phyloP scores from a whole-genome alignment of 2,113 vertebrate species.

The Rhipidura dahli region DNA sequence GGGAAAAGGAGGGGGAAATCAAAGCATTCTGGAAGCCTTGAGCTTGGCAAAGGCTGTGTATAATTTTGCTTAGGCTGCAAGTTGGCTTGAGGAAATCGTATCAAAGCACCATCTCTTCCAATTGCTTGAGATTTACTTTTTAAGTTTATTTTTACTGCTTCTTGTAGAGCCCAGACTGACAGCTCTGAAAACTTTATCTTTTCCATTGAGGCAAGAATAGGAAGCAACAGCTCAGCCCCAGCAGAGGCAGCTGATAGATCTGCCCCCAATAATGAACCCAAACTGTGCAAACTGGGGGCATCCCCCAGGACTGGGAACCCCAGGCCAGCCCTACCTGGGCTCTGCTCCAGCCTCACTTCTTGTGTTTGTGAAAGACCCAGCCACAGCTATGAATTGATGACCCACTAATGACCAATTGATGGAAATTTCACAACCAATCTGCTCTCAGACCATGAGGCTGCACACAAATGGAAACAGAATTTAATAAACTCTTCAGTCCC shows the following conservation, averaged over 20 bases:
- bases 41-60: not conserved
- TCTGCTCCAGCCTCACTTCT: not conserved
- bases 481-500: not conserved
- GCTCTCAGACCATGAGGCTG: not conserved
- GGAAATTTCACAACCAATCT: constrained; percentile 13
- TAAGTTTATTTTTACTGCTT: constrained; percentile 14
- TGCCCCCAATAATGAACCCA: not conserved
- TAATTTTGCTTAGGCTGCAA: constrained; percentile 23
- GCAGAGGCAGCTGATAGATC: not conserved
- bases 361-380: not conserved
- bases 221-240: not conserved
- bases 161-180: not conserved
- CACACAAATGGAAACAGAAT: not conserved
- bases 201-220: not conserved
- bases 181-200: not conserved
- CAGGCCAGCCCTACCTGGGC: not conserved
- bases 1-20: not conserved
- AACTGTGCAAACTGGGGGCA: not conserved
- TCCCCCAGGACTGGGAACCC: not conserved
- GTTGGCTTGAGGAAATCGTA: not conserved
- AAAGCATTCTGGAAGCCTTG: not conserved
- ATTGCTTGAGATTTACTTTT: not conserved
- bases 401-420: not conserved
- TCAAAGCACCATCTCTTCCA: not conserved
- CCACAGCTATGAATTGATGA: not conserved